Conservation (phyloP, 2,113 vertebrate species). For the Trinectes maculatus region DNA sequence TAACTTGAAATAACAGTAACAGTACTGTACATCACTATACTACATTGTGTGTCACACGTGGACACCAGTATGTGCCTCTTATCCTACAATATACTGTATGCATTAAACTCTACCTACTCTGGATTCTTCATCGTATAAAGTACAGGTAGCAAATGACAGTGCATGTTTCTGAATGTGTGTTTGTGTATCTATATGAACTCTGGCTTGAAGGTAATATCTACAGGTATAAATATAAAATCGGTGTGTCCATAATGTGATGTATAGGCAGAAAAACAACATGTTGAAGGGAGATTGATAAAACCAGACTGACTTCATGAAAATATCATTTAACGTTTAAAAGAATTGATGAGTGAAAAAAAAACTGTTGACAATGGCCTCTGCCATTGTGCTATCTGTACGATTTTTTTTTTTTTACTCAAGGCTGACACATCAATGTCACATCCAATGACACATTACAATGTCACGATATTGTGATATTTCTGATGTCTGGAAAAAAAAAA, state of each 20-base stretch:
- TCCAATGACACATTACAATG: conserved; percentile 39
- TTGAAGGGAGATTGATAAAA: conserved; percentile 85
- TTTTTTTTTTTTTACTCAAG: conserved; percentile 23
- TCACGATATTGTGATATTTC: conserved; percentile 41
- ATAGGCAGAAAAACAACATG: conserved; percentile 71
- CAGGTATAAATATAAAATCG: conserved; percentile 33
- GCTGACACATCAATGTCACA: conserved; percentile 38
- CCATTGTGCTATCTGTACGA: conserved; percentile 43
- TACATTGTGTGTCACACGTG: not conserved
- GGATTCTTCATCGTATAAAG: too few relatives aligned
- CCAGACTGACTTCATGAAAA: conserved; percentile 75
- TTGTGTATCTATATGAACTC: conserved; percentile 30
- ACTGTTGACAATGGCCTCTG: conserved; percentile 46
- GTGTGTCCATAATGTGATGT: conserved; percentile 40
- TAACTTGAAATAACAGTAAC: too few relatives aligned
- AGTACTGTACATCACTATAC: too few relatives aligned
- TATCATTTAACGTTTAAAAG: conserved; percentile 75
- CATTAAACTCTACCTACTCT: too few relatives aligned
- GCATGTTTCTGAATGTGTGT: not conserved
- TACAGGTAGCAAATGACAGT: too few relatives aligned
- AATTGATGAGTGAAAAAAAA: conserved; percentile 63
- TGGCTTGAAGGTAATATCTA: conserved; percentile 38
- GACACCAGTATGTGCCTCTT: too few relatives aligned
- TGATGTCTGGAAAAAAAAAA: conserved; percentile 40
- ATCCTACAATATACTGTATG: too few relatives aligned